Conservation (phyloP, 1,140 invertebrate species). For the Ips typographus region DNA sequence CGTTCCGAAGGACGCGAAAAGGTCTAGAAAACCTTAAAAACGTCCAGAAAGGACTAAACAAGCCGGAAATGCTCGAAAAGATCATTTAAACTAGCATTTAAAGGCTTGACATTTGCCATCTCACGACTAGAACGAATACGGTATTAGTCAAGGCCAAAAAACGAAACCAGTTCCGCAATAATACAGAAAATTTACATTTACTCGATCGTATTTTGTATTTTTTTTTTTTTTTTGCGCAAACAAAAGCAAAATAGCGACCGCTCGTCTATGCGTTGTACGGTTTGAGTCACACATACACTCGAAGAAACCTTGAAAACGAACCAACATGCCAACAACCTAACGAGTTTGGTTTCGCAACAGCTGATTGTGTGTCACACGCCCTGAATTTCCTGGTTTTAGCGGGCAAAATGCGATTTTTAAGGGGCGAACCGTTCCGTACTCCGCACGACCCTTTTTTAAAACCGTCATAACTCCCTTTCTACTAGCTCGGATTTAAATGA, state of each 20-base stretch:
- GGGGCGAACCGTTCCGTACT: neutral
- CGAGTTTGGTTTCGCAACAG: constrained; percentile 17
- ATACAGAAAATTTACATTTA: constrained; percentile 14
- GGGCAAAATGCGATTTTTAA: no score
- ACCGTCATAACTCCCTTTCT: no score
- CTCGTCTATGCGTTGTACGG: constrained; percentile 2
- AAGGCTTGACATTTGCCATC: neutral
- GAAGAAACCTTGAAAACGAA: constrained; percentile 26
- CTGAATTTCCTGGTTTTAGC: neutral
- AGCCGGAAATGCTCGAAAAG: no score
- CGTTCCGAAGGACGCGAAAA: no score
- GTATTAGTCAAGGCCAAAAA: constrained; percentile 2
- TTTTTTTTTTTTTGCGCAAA: neutral
- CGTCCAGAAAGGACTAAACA: no score
- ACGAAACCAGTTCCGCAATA: constrained; percentile 7
- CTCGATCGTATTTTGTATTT: constrained; percentile 3
- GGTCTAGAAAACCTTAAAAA: no score
- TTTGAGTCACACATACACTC: constrained; percentile 15
- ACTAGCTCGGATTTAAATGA: no score
- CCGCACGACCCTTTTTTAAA: no score
- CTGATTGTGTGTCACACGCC: constrained; percentile 21
- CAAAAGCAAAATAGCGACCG: constrained; percentile 12
- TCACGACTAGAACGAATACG: neutral
- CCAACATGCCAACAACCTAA: constrained; percentile 20
- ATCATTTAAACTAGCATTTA: no score